phyloP scores from a whole-genome alignment of 2,113 vertebrate genomes.

The Shinisaurus crocodilurus region DNA sequence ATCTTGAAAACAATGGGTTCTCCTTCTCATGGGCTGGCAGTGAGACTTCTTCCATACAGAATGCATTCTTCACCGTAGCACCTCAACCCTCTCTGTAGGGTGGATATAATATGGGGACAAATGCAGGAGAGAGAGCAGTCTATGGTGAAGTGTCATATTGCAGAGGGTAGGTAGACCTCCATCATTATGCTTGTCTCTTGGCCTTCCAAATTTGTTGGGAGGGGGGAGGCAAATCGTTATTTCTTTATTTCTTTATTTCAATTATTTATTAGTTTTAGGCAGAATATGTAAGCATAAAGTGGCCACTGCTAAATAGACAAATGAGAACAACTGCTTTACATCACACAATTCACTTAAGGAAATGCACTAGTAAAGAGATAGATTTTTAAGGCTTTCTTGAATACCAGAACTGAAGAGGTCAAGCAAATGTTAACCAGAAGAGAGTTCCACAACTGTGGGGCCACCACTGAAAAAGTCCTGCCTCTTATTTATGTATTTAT shows the following conservation, averaged over 20 bases:
- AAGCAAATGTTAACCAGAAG: not conserved
- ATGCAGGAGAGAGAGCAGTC: not conserved
- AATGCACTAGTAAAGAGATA: not conserved
- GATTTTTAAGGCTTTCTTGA: too few species aligned
- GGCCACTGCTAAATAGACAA: not conserved
- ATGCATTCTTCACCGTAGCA: not conserved
- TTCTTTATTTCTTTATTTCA: not conserved
- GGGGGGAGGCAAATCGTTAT: not conserved
- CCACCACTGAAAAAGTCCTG: too few species aligned
- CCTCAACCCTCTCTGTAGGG: not conserved
- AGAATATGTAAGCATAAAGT: not conserved
- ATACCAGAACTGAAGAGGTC: not conserved
- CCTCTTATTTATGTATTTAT: too few species aligned
- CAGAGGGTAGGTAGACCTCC: not conserved
- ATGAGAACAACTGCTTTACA: not conserved
- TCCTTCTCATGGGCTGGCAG: not conserved
- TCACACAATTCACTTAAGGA: not conserved
- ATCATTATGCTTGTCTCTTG: not conserved
- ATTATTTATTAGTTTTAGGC: not conserved
- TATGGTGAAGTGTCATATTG: not conserved
- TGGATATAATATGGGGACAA: not conserved
- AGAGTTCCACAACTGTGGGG: not conserved
- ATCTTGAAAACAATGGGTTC: not conserved
- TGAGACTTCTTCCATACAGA: not conserved
- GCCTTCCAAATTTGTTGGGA: not conserved